phyloP scores from a whole-genome alignment of 2,797 vertebrate genomes.

The Sandelia bainsii region DNA sequence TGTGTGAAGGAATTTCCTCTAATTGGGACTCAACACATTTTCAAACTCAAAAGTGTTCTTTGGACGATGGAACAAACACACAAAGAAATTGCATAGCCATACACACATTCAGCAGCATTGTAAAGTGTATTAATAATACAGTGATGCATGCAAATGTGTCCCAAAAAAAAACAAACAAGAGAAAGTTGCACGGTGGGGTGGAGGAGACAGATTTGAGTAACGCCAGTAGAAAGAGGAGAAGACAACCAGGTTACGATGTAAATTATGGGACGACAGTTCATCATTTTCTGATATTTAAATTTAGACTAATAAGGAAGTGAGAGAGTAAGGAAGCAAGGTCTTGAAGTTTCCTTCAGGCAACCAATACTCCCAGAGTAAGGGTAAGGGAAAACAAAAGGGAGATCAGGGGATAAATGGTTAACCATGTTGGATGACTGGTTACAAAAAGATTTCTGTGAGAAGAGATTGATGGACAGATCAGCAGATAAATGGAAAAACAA shows the following conservation, averaged over 20 bases:
- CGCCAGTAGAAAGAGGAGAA: conserved; percentile 13
- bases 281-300: conserved; percentile 48
- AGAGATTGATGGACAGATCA: conserved; percentile 47
- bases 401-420: background rate
- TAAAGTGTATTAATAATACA: conserved; percentile 46
- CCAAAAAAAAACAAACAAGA: conserved; percentile 61
- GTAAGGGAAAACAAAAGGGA: background rate
- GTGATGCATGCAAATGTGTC: conserved; percentile 65
- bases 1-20: conserved; percentile 27
- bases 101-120: background rate
- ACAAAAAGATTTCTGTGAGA: conserved; percentile 9
- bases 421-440: conserved; percentile 9
- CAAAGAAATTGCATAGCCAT: background rate
- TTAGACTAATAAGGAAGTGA: conserved; percentile 21
- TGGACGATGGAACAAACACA: background rate
- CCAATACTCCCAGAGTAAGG: conserved; percentile 21
- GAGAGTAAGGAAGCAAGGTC: background rate
- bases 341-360: conserved; percentile 24
- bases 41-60: conserved; percentile 30
- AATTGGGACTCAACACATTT: conserved; percentile 67
- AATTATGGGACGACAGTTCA: conserved; percentile 36
- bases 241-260: conserved; percentile 37
- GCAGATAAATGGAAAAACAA: conserved; percentile 34
- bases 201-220: conserved; percentile 36
- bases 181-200: conserved; percentile 13